phyloP scores from a whole-genome alignment of 1,140 invertebrate species.

The Zaprionus lachaisei region DNA sequence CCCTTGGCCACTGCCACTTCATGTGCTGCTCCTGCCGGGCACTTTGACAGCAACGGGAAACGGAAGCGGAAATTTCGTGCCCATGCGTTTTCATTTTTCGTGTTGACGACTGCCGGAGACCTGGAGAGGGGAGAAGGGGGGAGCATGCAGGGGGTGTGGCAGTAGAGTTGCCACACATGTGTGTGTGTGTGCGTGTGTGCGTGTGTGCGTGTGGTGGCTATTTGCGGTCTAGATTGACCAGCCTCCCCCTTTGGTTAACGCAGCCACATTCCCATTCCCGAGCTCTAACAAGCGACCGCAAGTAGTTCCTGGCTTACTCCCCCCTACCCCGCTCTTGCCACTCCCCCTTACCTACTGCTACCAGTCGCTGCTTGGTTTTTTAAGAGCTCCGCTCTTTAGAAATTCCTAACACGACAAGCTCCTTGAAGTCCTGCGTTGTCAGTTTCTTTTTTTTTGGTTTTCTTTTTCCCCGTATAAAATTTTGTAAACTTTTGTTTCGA shows the following conservation, averaged over 20 bases:
- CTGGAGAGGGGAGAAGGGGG: too few relatives aligned
- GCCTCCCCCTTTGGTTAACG: slow-evolving; percentile 12
- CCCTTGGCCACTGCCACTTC: too few relatives aligned
- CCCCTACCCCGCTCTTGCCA: background rate
- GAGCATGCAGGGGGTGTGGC: background rate
- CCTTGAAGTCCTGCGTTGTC: slow-evolving; percentile 6
- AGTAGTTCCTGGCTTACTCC: slow-evolving; percentile 21
- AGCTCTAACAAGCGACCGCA: slow-evolving; percentile 32
- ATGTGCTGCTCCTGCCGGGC: slow-evolving; percentile 27
- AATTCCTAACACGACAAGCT: slow-evolving; percentile 44
- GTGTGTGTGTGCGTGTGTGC: background rate
- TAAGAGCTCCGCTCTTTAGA: slow-evolving; percentile 19
- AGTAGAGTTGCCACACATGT: background rate
- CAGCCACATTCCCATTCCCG: background rate
- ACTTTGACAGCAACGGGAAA: slow-evolving; percentile 76
- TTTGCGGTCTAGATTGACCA: slow-evolving; percentile 37
- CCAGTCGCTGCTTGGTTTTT: background rate
- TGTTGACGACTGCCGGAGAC: slow-evolving; percentile 60
- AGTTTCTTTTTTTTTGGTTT: slow-evolving; percentile 19
- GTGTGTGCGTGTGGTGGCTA: slow-evolving; percentile 20
- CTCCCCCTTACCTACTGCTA: background rate
- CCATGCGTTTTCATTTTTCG: slow-evolving; percentile 81
- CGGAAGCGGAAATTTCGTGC: slow-evolving; percentile 82
- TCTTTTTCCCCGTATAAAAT: slow-evolving; percentile 21
- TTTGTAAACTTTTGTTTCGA: slow-evolving; percentile 73